phyloP scores from a whole-genome alignment of 2,797 vertebrate genomes.

The Ciconia nigra region DNA sequence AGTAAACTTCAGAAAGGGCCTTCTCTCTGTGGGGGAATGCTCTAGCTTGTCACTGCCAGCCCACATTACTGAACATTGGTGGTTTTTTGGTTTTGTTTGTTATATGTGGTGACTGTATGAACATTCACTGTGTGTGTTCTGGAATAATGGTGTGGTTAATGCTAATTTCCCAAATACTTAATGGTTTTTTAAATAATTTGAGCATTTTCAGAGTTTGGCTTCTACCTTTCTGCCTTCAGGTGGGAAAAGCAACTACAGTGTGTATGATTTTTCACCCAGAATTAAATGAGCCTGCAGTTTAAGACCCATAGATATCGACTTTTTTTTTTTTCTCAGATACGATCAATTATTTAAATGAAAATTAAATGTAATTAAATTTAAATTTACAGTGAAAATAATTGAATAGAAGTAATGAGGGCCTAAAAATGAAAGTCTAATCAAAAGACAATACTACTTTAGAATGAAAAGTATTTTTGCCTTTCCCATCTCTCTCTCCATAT shows the following conservation, averaged over 20 bases:
- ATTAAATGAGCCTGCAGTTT: neutral
- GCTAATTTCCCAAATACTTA: neutral
- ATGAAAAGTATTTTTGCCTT: neutral
- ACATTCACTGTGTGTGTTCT: neutral
- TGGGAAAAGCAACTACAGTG: neutral
- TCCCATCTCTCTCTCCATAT: neutral
- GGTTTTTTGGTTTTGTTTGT: neutral
- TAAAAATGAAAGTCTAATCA: neutral
- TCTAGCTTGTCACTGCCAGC: constrained; percentile 4
- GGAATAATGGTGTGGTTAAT: constrained; percentile 7
- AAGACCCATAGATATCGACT: neutral
- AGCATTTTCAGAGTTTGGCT: neutral
- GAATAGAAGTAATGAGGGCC: neutral
- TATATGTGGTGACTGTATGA: neutral
- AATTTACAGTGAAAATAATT: neutral
- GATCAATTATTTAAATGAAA: neutral
- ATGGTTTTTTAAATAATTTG: neutral
- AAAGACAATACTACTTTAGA: neutral
- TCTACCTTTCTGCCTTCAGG: neutral
- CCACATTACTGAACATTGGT: neutral
- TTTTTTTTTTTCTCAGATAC: fast-evolving
- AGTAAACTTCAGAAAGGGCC: neutral
- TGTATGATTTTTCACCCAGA: neutral
- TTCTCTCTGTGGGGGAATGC: neutral
- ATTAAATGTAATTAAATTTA: neutral